These are phyloP conservation scores for Phrynocephalus vlangalii DNA, from an alignment of 2,797 vertebrate species.

Conservation along the genomic window DNA sequence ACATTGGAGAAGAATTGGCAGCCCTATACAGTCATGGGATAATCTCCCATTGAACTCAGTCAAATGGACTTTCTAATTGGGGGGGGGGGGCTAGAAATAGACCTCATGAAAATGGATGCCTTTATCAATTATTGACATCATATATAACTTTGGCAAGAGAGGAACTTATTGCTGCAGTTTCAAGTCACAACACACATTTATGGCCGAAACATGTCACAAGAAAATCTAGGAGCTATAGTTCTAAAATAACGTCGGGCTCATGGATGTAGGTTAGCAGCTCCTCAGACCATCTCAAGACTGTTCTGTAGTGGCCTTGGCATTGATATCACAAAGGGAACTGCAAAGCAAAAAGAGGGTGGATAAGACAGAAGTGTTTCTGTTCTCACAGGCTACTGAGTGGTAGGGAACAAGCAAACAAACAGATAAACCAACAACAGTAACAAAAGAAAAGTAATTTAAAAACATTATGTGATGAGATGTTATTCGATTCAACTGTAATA, in stretches of 20 bases:
- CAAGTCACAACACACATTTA: too few relatives aligned
- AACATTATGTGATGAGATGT: not conserved
- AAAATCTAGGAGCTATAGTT: not conserved
- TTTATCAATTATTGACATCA: too few relatives aligned
- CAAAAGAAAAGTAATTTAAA: not conserved
- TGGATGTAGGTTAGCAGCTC: not conserved
- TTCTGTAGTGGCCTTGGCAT: not conserved
- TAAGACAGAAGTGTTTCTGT: too few relatives aligned
- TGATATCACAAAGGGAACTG: too few relatives aligned
- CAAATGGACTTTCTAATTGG: too few relatives aligned
- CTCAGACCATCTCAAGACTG: not conserved
- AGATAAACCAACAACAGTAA: not conserved
- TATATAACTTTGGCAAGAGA: too few relatives aligned
- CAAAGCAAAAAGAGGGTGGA: too few relatives aligned
- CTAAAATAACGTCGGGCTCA: not conserved
- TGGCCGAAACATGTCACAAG: not conserved
- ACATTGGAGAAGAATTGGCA: not conserved
- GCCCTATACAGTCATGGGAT: not conserved
- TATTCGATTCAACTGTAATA: not conserved
- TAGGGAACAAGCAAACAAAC: too few relatives aligned
- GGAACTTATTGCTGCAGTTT: too few relatives aligned
- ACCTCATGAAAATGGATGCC: too few relatives aligned
- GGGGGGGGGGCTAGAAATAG: too few relatives aligned
- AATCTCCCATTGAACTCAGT: not conserved
- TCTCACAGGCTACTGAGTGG: too few relatives aligned